These are phyloP conservation scores for Eristalis tenax DNA, from an alignment of 2,888 invertebrate species.

Conservation along the genomic window DNA sequence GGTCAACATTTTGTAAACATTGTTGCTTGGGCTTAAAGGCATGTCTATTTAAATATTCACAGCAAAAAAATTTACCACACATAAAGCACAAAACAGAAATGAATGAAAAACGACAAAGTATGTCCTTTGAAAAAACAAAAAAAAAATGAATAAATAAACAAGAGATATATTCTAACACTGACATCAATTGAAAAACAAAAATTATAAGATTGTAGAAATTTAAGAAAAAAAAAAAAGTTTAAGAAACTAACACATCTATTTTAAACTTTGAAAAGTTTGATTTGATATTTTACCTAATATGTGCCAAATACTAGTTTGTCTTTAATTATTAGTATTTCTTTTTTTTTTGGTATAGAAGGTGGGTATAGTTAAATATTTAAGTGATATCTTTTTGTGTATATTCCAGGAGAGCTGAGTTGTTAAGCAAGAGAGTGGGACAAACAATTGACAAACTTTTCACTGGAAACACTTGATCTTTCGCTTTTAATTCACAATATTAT, in stretches of 20 bases:
- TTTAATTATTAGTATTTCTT: slow-evolving; percentile 30
- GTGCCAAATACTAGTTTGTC: slow-evolving; percentile 66
- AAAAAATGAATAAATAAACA: slow-evolving; percentile 45
- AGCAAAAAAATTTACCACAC: slow-evolving; percentile 44
- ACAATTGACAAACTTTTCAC: slow-evolving; percentile 46
- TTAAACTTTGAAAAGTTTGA: slow-evolving; percentile 36
- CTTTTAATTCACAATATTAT: slow-evolving; percentile 20
- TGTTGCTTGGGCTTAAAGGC: slow-evolving; percentile 43
- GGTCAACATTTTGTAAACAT: slow-evolving; percentile 69
- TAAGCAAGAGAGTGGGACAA: slow-evolving; percentile 9
- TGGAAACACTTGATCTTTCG: slow-evolving; percentile 46
- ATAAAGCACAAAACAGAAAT: slow-evolving; percentile 51
- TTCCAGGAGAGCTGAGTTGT: slow-evolving; percentile 55
- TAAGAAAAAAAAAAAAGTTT: slow-evolving; percentile 15
- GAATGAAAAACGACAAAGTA: slow-evolving; percentile 1
- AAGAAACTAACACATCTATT: slow-evolving; percentile 58
- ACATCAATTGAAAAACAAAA: slow-evolving; percentile 60
- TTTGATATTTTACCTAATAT: slow-evolving; percentile 67
- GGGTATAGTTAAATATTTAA: not conserved
- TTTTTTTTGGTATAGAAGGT: slow-evolving; percentile 17
- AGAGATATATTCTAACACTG: slow-evolving; percentile 56
- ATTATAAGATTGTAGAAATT: slow-evolving; percentile 2
- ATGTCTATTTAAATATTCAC: slow-evolving; percentile 60
- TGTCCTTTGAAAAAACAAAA: not conserved
- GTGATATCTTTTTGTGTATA: slow-evolving; percentile 19